A percentile compares a stretch with the other conserved stretches of the same genome.
These are phyloP conservation scores for Mastigias papua DNA, from an alignment of 30 jellyfish, hydroid and myxozoan genomes.

Conservation along the genomic window DNA sequence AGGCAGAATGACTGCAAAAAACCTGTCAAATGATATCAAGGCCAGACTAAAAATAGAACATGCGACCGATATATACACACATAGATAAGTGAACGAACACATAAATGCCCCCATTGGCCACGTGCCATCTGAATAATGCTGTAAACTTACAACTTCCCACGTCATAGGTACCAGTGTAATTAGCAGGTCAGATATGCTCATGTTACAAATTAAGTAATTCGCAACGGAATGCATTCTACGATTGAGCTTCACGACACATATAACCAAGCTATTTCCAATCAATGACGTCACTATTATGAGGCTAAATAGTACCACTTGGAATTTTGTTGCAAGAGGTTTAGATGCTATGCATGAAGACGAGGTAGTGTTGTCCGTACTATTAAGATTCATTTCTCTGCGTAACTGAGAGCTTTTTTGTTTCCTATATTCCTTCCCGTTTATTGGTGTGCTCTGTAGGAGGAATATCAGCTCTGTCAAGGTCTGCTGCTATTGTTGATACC, in stretches of 20 bases:
- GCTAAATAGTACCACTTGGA: slow-evolving; percentile 33
- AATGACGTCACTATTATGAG: slow-evolving; percentile 63
- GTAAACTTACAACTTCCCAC: slow-evolving; percentile 78
- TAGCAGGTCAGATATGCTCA: slow-evolving; percentile 83
- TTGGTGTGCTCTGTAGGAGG: no score
- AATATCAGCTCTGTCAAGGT: no score
- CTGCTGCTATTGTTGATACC: no score
- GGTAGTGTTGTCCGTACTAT: slow-evolving; percentile 1
- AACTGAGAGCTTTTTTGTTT: no score
- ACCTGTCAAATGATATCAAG: slow-evolving; percentile 82
- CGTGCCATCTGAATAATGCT: slow-evolving; percentile 59
- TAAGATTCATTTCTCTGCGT: slow-evolving; percentile 8
- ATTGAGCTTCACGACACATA: slow-evolving; percentile 61
- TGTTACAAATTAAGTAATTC: slow-evolving; percentile 77
- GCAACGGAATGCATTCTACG: slow-evolving; percentile 83
- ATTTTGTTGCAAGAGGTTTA: slow-evolving; percentile 3
- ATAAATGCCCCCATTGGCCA: slow-evolving; percentile 89
- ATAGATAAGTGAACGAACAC: slow-evolving; percentile 71
- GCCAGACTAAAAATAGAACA: slow-evolving; percentile 79
- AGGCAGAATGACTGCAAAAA: slow-evolving; percentile 80
- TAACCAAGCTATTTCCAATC: slow-evolving; percentile 74
- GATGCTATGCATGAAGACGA: slow-evolving; percentile 22
- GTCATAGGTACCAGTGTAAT: slow-evolving; percentile 83
- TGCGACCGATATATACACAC: slow-evolving; percentile 86
- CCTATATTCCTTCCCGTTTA: no score